Percentiles rank a stretch among this genome's conserved stretches.
Evolutionary conservation across 2,888 invertebrate species (phyloP).

Genomic region (Drosophila prolongata): DNA sequence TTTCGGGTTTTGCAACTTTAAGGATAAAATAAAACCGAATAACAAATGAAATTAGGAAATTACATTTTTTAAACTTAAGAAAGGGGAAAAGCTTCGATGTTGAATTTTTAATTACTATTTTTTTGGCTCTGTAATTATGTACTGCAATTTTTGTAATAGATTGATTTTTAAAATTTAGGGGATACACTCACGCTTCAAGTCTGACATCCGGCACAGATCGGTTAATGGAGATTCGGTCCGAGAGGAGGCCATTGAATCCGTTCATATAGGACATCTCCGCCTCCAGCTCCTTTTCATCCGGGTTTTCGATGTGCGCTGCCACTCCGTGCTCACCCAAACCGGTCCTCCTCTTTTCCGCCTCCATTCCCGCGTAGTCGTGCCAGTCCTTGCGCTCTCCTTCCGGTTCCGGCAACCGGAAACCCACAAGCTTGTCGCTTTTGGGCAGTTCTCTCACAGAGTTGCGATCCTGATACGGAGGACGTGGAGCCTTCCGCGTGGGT

Average conservation of each 20-base stretch:
- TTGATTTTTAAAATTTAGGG: too few relatives aligned
- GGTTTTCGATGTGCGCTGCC: slow-evolving; percentile 87
- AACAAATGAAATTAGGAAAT: background rate
- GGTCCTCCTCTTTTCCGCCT: slow-evolving; percentile 86
- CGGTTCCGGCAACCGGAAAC: slow-evolving; percentile 66
- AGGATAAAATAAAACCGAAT: background rate
- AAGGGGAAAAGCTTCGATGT: too few relatives aligned
- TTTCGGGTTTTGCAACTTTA: slow-evolving; percentile 75
- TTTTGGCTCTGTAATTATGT: too few relatives aligned
- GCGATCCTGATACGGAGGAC: slow-evolving; percentile 76
- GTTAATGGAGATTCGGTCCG: slow-evolving; percentile 95
- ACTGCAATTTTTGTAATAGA: too few relatives aligned
- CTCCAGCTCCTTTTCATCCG: slow-evolving; percentile 86
- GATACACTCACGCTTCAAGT: slow-evolving; percentile 85
- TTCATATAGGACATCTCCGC: slow-evolving; percentile 91
- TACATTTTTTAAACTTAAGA: too few relatives aligned
- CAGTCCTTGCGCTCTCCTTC: slow-evolving; percentile 88
- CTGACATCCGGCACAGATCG: slow-evolving; percentile 92
- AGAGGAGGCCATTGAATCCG: slow-evolving; percentile 96
- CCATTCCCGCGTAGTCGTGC: slow-evolving; percentile 90
- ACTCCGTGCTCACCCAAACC: slow-evolving; percentile 91
- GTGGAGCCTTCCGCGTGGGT: slow-evolving; percentile 61
- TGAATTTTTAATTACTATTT: too few relatives aligned
- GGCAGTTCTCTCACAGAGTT: slow-evolving; percentile 37
- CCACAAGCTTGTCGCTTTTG: slow-evolving; percentile 3